Conservation (phyloP, 2,888 invertebrate species). For the Nebria brevicollis region DNA sequence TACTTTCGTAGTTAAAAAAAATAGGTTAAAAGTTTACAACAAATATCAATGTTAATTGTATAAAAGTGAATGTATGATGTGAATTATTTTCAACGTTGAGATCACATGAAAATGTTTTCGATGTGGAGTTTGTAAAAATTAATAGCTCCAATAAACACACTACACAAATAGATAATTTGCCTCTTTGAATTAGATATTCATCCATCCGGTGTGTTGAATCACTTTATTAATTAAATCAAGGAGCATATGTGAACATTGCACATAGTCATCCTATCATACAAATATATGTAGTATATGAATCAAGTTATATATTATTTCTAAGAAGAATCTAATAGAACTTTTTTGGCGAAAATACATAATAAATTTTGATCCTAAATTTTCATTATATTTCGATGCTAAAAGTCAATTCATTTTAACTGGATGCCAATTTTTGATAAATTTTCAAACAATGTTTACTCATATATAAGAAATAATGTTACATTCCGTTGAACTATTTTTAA, state of each 20-base stretch:
- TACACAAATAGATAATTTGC: neutral
- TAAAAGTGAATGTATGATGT: neutral
- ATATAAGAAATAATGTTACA: too few species aligned
- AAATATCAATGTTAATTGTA: neutral
- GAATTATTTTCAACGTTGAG: neutral
- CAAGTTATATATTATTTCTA: too few species aligned
- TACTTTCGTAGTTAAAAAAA: neutral
- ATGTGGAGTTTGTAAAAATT: neutral
- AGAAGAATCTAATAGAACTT: too few species aligned
- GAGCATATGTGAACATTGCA: neutral
- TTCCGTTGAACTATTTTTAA: too few species aligned
- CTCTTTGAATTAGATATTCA: neutral
- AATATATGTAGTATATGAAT: too few species aligned
- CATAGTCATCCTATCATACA: neutral
- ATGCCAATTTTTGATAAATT: too few species aligned
- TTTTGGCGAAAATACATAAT: too few species aligned
- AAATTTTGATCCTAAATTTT: too few species aligned
- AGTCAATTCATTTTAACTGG: too few species aligned
- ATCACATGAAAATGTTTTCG: neutral
- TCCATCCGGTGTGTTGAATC: conserved; percentile 1
- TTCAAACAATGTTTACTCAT: too few species aligned
- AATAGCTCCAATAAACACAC: neutral
- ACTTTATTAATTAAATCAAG: neutral
- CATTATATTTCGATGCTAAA: too few species aligned
- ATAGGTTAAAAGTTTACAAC: neutral